These are phyloP conservation scores for Australoheros facetus DNA, from an alignment of 2,797 vertebrate genomes.

Conservation along the genomic window DNA sequence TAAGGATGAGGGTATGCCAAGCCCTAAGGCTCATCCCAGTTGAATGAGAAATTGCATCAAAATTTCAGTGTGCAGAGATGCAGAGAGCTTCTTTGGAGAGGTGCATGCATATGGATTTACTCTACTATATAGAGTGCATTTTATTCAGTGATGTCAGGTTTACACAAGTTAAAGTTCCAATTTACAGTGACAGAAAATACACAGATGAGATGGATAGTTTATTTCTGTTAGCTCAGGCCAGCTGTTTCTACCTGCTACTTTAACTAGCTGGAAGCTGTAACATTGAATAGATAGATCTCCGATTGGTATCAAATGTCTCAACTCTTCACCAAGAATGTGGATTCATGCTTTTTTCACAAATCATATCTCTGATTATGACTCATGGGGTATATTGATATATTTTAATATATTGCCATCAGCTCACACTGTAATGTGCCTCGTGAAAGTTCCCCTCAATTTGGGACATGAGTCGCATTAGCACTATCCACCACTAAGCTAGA, in stretches of 20 bases:
- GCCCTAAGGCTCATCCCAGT: conserved; percentile 21
- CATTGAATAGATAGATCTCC: background rate
- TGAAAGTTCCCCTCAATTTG: too few species aligned
- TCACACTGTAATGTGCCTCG: too few species aligned
- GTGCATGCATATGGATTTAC: background rate
- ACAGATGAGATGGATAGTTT: background rate
- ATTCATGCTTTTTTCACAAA: background rate
- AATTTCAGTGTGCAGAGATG: conserved; percentile 22
- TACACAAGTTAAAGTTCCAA: background rate
- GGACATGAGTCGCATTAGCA: too few species aligned
- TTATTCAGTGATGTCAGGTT: background rate
- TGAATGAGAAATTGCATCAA: conserved; percentile 33
- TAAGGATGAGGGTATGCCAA: conserved; percentile 10
- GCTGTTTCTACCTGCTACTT: background rate
- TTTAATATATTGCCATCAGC: too few species aligned
- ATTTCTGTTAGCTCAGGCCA: background rate
- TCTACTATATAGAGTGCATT: background rate
- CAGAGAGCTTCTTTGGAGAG: background rate
- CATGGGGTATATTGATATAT: background rate
- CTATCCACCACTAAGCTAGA: too few species aligned
- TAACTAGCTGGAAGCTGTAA: background rate
- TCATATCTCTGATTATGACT: background rate
- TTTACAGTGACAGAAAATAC: background rate
- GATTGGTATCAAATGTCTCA: background rate
- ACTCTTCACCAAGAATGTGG: background rate